Conservation (phyloP, 2,113 vertebrate genomes). For the Mesembrinibis cayennensis region DNA sequence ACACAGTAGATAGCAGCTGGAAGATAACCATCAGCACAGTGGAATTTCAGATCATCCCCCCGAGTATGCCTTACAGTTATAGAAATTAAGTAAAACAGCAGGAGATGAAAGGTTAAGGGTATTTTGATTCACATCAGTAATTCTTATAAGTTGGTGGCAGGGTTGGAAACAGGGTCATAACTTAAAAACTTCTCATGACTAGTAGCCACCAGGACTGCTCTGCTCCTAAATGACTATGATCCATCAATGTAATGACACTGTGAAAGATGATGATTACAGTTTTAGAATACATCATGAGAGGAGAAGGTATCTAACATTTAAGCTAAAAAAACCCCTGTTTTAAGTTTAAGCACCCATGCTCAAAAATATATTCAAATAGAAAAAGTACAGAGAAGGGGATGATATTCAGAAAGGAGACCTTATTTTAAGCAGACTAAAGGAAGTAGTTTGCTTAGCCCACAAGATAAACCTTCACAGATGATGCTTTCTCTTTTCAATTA, state of each 20-base stretch:
- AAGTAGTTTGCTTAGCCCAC: neutral
- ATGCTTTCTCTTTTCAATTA: neutral
- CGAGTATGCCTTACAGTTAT: neutral
- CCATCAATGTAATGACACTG: neutral
- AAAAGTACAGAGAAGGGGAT: neutral
- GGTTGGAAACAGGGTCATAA: neutral
- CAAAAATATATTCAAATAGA: neutral
- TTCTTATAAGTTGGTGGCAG: neutral
- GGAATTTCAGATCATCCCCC: neutral
- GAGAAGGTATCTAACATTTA: neutral
- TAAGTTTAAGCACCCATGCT: neutral
- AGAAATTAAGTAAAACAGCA: neutral
- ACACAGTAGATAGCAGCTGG: fast-evolving
- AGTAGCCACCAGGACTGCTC: neutral
- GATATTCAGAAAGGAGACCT: neutral
- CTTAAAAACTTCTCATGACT: neutral
- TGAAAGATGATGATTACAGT: neutral
- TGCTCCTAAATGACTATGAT: neutral
- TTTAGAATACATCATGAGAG: neutral
- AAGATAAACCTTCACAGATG: neutral
- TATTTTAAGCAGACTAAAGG: neutral
- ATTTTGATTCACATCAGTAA: neutral
- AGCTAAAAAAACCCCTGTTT: neutral
- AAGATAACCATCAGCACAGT: neutral
- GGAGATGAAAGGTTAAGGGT: neutral